These are phyloP conservation scores for Tympanuchus pallidicinctus DNA, from an alignment of 2,113 vertebrate species.

Conservation along the genomic window DNA sequence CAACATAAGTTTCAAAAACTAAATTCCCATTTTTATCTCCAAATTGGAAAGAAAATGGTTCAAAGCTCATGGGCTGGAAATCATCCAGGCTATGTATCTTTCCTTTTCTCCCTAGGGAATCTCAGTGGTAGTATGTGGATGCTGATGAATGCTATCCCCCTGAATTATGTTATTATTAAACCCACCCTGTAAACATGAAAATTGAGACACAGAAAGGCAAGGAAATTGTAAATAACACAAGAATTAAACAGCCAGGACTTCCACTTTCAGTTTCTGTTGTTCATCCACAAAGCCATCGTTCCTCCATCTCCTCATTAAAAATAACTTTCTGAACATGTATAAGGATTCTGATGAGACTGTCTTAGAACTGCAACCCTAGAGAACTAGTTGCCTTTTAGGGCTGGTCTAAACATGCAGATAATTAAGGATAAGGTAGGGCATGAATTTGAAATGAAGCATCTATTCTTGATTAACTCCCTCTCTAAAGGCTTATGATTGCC, in stretches of 20 bases:
- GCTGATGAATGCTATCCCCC: background rate
- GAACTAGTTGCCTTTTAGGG: background rate
- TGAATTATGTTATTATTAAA: background rate
- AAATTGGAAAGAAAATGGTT: background rate
- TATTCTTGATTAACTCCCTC: constrained; percentile 18
- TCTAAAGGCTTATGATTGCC: background rate
- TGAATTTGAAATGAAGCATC: constrained; percentile 10
- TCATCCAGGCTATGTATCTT: background rate
- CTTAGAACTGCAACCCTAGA: background rate
- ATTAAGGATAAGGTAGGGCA: background rate
- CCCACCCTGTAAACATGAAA: background rate
- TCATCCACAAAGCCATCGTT: background rate
- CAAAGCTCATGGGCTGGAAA: background rate
- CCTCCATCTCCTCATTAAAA: background rate
- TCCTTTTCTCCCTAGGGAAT: constrained; percentile 1
- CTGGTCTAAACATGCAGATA: constrained; percentile 5
- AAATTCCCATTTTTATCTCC: background rate
- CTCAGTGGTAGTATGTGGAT: background rate
- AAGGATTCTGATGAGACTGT: background rate
- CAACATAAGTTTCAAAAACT: background rate
- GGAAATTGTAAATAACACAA: background rate
- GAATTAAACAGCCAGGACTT: background rate
- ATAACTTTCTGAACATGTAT: background rate
- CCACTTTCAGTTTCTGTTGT: background rate
- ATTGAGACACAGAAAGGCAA: background rate